Percentiles rank a stretch among this genome's conserved stretches.
Evolutionary conservation across 2,797 vertebrate genomes (phyloP).

Genomic region (Fistularia tabacaria): DNA sequence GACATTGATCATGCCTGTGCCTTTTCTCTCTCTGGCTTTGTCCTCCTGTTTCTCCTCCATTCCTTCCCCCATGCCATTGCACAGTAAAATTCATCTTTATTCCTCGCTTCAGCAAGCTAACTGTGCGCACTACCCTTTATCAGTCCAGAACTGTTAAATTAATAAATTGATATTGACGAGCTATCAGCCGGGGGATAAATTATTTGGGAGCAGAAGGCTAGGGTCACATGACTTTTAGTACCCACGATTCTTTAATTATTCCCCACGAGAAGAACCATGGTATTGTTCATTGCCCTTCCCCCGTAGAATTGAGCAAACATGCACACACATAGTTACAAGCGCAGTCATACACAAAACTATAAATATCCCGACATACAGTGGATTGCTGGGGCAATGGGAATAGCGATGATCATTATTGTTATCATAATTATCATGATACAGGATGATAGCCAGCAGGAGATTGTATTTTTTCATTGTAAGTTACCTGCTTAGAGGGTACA

Average conservation of each 20-base stretch:
- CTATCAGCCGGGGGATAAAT: conserved; percentile 95
- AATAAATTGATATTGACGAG: conserved; percentile 99
- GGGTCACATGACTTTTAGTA: conserved; percentile 90
- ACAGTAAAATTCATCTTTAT: conserved; percentile 65
- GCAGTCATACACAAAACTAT: conserved; percentile 42
- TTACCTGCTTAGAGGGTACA: conserved; percentile 7
- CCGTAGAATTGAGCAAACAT: conserved; percentile 29
- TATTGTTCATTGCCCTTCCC: too few relatives aligned
- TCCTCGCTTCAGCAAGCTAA: conserved; percentile 65
- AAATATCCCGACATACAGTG: conserved; percentile 53
- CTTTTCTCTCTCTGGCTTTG: conserved; percentile 43
- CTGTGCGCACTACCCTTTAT: conserved; percentile 85
- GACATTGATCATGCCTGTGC: conserved; percentile 61
- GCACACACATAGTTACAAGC: conserved; percentile 11
- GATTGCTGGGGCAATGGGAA: conserved; percentile 52
- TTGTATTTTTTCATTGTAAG: conserved; percentile 39
- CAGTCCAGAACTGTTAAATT: conserved; percentile 91
- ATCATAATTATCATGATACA: conserved; percentile 60
- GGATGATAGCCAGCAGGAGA: conserved; percentile 38
- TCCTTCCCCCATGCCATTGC: conserved; percentile 49
- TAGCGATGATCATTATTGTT: conserved; percentile 62
- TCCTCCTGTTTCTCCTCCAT: conserved; percentile 47
- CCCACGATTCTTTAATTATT: conserved; percentile 90
- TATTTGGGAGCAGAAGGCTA: conserved; percentile 90
- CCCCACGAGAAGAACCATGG: conserved; percentile 52